Percentiles rank a stretch among this genome's conserved stretches.
Conservation (phyloP, 1,140 invertebrate species). For the Diploscapter pachys region DNA sequence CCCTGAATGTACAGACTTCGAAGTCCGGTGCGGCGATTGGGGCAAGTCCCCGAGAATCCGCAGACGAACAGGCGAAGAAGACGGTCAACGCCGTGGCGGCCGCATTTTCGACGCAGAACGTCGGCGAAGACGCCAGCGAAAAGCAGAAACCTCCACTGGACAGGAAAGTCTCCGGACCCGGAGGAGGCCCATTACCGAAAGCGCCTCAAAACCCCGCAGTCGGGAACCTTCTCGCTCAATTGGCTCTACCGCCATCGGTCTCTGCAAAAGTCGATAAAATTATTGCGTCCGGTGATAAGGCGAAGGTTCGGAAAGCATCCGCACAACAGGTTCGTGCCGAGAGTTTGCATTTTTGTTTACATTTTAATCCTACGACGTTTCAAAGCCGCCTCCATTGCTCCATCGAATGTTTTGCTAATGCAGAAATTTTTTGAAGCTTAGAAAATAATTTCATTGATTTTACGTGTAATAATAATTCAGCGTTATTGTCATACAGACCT, state of each 20-base stretch:
- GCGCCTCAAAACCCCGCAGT: conserved; percentile 18
- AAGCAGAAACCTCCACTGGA: not conserved
- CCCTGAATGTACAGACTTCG: not conserved
- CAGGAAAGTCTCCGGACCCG: conserved; percentile 10
- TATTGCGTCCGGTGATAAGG: conserved; percentile 41
- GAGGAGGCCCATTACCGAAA: not conserved
- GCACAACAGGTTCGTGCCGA: conserved; percentile 18
- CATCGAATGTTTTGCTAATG: conserved; percentile 24
- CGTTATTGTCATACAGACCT: too few relatives aligned
- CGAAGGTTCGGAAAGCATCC: conserved; percentile 11
- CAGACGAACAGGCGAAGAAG: conserved; percentile 29
- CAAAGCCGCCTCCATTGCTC: conserved; percentile 1
- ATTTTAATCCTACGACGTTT: not conserved
- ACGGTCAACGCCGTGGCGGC: conserved; percentile 38
- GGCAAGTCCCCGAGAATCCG: conserved; percentile 13
- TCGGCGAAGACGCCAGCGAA: not conserved
- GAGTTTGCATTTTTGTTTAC: not conserved
- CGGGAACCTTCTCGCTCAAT: conserved; percentile 40
- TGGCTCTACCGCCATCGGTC: conserved; percentile 52
- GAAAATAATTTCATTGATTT: not conserved
- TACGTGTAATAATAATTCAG: too few relatives aligned
- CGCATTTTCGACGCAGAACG: conserved; percentile 33
- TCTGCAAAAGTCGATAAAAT: conserved; percentile 56
- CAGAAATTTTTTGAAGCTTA: conserved; percentile 4
- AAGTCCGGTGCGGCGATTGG: conserved; percentile 28